These are phyloP conservation scores for Rhagonycha lutea DNA, from an alignment of 2,888 invertebrate species.

Conservation along the genomic window DNA sequence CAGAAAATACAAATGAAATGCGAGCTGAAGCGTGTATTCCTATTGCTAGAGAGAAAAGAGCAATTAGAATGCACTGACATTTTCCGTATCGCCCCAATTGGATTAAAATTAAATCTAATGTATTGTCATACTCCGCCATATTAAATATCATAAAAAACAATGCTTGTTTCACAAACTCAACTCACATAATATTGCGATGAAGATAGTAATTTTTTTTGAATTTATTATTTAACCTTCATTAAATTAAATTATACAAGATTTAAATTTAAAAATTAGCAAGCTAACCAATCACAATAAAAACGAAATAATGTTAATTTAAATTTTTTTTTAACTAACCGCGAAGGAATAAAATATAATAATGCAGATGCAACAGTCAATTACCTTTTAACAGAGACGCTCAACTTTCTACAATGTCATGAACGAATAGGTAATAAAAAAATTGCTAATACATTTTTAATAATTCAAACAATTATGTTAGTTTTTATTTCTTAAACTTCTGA, in stretches of 20 bases:
- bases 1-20: slow-evolving; percentile 72
- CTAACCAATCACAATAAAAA: not conserved
- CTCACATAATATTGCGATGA: no score
- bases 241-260: not conserved
- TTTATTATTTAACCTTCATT: no score
- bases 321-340: not conserved
- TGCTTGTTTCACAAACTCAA: no score
- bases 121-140: slow-evolving; percentile 23
- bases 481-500: not conserved
- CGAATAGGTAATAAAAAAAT: not conserved
- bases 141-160: no score
- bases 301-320: not conserved
- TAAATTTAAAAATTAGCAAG: not conserved
- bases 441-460: not conserved
- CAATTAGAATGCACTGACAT: slow-evolving; percentile 65
- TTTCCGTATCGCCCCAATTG: slow-evolving; percentile 68
- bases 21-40: slow-evolving; percentile 68
- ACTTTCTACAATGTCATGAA: not conserved
- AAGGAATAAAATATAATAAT: not conserved
- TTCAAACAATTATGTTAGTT: not conserved
- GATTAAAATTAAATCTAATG: slow-evolving; percentile 60
- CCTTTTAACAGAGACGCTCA: not conserved
- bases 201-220: no score
- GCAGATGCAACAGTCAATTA: not conserved
- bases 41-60: slow-evolving; percentile 63